A percentile compares a stretch with the other conserved stretches of the same genome.
These are phyloP conservation scores for Catagonus wagneri DNA, from an alignment of 2,113 vertebrate species.

Conservation along the genomic window DNA sequence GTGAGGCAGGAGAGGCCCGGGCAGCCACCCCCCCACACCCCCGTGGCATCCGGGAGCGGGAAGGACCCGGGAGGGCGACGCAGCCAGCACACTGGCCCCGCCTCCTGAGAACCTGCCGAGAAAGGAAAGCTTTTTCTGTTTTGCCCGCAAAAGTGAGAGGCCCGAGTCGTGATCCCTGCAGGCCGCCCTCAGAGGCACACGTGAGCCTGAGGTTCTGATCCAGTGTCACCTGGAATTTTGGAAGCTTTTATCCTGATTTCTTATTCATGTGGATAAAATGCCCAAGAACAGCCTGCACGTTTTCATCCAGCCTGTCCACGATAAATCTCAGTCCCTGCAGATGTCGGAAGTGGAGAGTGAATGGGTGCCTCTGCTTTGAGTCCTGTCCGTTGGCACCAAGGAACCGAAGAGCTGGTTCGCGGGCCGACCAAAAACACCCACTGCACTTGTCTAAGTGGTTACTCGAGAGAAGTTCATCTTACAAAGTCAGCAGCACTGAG, in stretches of 20 bases:
- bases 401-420: background rate
- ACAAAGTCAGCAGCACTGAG: background rate
- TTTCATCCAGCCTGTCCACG: background rate
- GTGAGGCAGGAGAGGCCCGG: fast-evolving
- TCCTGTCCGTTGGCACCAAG: background rate
- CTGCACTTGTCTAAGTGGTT: background rate
- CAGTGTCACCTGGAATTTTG: background rate
- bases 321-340: background rate
- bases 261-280: background rate
- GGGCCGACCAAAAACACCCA: background rate
- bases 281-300: background rate
- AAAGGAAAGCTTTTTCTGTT: background rate
- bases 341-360: background rate
- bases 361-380: background rate
- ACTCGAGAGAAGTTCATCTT: background rate
- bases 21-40: too few species aligned
- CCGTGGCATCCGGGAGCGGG: fast-evolving
- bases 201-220: background rate
- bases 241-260: too few species aligned
- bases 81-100: background rate
- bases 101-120: background rate
- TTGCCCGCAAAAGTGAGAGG: background rate
- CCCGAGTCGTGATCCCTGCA: background rate
- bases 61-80: fast-evolving
- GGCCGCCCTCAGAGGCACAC: background rate